Percentiles rank a stretch among this genome's conserved stretches.
Conservation (phyloP, 2,113 vertebrate species). For the Ondatra zibethicus region DNA sequence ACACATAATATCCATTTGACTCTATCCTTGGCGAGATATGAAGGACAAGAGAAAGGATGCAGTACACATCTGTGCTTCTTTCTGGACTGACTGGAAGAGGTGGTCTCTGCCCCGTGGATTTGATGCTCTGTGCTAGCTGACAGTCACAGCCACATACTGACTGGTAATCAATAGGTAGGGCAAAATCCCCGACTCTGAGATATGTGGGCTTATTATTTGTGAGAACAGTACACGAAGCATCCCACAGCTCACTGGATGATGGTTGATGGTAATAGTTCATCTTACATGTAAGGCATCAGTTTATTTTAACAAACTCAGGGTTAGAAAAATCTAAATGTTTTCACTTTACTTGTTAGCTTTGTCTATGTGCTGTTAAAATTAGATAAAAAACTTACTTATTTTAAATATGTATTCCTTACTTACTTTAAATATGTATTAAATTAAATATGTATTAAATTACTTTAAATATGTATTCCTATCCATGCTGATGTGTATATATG, state of each 20-base stretch:
- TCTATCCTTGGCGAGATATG: not conserved
- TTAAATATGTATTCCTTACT: no score
- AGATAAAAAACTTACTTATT: not conserved
- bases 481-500: not conserved
- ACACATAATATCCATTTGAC: not conserved
- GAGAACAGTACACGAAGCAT: not conserved
- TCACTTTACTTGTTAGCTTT: not conserved
- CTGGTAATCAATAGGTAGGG: not conserved
- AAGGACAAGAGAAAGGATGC: not conserved
- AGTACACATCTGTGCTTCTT: not conserved
- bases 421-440: not conserved
- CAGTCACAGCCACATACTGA: not conserved
- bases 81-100: not conserved
- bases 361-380: not conserved
- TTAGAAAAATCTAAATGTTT: not conserved
- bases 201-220: slow-evolving; percentile 41
- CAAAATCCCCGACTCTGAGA: not conserved
- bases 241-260: not conserved
- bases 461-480: no score
- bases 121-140: not conserved
- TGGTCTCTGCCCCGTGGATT: not conserved
- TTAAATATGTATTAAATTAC: not conserved
- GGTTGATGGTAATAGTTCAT: not conserved
- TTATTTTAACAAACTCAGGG: not conserved
- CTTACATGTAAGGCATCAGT: not conserved